Evolutionary conservation across 2,113 vertebrate species (phyloP), one percentile per base, ranked within the genome.

Genomic region (Tyto alba): DNA sequence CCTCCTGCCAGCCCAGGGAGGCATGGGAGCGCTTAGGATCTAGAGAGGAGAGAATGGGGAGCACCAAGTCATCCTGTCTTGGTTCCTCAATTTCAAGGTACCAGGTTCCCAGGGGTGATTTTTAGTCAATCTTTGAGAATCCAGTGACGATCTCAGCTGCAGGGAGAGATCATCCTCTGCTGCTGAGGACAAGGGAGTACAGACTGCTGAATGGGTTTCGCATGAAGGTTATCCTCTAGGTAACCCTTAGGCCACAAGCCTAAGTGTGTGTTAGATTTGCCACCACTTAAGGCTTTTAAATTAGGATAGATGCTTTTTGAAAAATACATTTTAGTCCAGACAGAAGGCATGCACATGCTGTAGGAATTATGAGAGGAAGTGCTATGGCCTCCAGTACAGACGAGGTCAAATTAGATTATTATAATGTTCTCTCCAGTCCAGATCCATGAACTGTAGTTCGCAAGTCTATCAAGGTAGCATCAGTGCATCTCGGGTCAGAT

Each of bases 301-400:
- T 93, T 77, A 81, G 36, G 55, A 56, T 64, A 57, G 84, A 50
- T 92, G 36, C 69, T 76, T 60, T 84, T 89, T 87, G 77, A 62
- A 81, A 90, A 84, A 66, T 17, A 53, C 4, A 8, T 75, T 91
- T 86, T 85, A 87, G 69, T 68, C 20, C 83, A 79, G 83, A 66
- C 43, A 85, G 78, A 91, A 71, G 85, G 84, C n/a, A 15, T 40
- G 52, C 71, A 60, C 53, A 9, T 85, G 83, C 84, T 76, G 71
- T 57, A 89, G 94, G 93, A 95, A 88, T 95, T 85, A 89, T 0
- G 27, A 90, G 77, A 89, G 89, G 91, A 96, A 94, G 78, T 95
- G 77, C 84, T 76, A 59, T 55, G 91, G 86, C 89, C 83, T 93
- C 87, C 85, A 89, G 67, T 89, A 74, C 81, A 66, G 89, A 88